Base-by-base conservation (phyloP, 2,888 invertebrate genomes). In the Dorcus hopei region DNA sequence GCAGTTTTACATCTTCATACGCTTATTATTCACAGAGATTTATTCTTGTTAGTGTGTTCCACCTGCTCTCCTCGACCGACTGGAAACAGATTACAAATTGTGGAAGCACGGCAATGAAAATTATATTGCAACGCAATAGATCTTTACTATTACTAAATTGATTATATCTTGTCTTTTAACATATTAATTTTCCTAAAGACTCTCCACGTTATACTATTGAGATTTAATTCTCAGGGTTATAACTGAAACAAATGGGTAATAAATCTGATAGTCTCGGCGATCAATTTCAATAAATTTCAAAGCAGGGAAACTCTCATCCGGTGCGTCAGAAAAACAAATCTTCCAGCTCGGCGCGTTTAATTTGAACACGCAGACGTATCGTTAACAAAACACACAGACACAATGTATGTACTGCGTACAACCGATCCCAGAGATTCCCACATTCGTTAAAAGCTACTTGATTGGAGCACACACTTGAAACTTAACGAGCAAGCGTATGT, bases 1-100 rank as follows among this genome's bases (percentile, higher is more conserved):
- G 68, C 70, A 69, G 65, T 68, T 70, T 71, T 65, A 66, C 62
- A 61, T 69, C 68, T 69, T 68, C 65, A 67, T 69, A 63, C 60
- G 53, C 60, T 60, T 50, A 57, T 60, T 57, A 60, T 52, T 57
- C 60, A 60, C 41, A 11, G 51, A 54, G 57, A 60, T 60, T 60
- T 57, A 51, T 56, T 45, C 45, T 19, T 23, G 45, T 45, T 45
- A 45, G 45, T 45, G 45, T 45, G 45, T 45, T 45, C 23, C 45
- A 45, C 45, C 45, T 45, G 45, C 45, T 33, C 26, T 7, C 7
- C 19, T 19, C 19, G 19, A 2, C 19, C 26, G 26, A 33, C 26
- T 33, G 26, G 26, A 33, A 33, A 33, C 26, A 33, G 26, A 33
- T 33, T 33, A 33, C 26, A 33, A 33, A 33, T 33, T 33, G 26